phyloP scores from a whole-genome alignment of 2,888 invertebrate genomes.

The Pandemis heparana region DNA sequence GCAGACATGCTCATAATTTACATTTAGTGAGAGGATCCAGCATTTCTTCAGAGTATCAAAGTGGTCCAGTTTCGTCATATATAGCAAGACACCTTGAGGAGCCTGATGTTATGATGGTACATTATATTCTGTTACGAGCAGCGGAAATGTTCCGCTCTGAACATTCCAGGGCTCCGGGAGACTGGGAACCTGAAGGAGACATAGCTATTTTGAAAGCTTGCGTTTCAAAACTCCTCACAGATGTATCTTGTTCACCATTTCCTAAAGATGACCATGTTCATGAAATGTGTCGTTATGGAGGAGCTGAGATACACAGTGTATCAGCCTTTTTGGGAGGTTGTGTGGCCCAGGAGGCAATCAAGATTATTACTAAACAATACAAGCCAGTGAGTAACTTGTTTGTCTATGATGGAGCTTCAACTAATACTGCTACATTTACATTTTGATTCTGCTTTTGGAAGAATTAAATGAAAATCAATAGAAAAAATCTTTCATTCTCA shows the following conservation, averaged over 20 bases:
- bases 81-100: slow-evolving; percentile 90
- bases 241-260: slow-evolving; percentile 93
- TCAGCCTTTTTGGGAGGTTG: slow-evolving; percentile 97
- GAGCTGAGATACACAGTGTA: slow-evolving; percentile 96
- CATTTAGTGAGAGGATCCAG: slow-evolving; percentile 91
- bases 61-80: slow-evolving; percentile 85
- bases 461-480: slow-evolving; percentile 20
- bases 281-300: slow-evolving; percentile 98
- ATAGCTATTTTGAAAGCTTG: slow-evolving; percentile 93
- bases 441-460: slow-evolving; percentile 80
- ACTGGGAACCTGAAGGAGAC: slow-evolving; percentile 95
- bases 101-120: slow-evolving; percentile 94
- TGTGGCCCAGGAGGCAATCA: slow-evolving; percentile 98
- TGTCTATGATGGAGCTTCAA: slow-evolving; percentile 97
- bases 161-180: slow-evolving; percentile 96
- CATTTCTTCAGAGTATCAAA: slow-evolving; percentile 93
- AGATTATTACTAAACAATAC: slow-evolving; percentile 97
- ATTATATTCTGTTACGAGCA: slow-evolving; percentile 96
- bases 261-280: slow-evolving; percentile 97
- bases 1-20: slow-evolving; percentile 94
- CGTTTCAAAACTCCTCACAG: slow-evolving; percentile 90
- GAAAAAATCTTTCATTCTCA: neutral
- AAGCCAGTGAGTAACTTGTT: slow-evolving; percentile 98
- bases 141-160: slow-evolving; percentile 95
- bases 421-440: slow-evolving; percentile 92